Evolutionary conservation across 2,797 vertebrate species (phyloP), one percentile per base, ranked within the genome.

Genomic region (Falco cherrug): DNA sequence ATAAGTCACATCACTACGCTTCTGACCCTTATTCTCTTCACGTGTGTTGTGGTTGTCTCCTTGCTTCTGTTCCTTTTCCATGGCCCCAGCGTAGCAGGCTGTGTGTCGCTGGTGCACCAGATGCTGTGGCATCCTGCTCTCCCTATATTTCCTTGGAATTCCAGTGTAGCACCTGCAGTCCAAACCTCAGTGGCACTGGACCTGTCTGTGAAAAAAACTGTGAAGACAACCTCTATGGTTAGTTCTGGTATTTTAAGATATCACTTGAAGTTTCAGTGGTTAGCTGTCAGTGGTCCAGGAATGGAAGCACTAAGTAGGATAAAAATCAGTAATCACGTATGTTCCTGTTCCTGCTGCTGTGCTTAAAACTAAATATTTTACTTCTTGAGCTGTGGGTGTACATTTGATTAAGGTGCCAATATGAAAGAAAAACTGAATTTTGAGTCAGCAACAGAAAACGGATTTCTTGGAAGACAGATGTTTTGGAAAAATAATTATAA

Each of bases 31-130:
- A 16, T 16, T 76, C 29, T 56, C 15, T 51, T 53, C 5, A 11
- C 0, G 0, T 35, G 0, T 35, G 20, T 6, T 73, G 16, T 33
- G 33, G 16, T 57, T 67, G 12, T 61, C n/a, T 79, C 7, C 41
- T 90, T 71, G 28, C 22, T 16, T 63, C 68, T 50, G 13, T 61
- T 50, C 48, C 50, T 91, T 61, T 81, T 68, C 31, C 24, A 4
- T 29, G 33, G 43, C 21, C 39, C 20, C 26, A 18, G 14, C 45
- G 43, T 29, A 68, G n/a, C 2, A 80, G 41, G 9, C 54, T 71
- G 26, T 1, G 2, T 64, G 57, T 43, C 28, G 31, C 51, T 59
- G 51, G 33, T 5, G 6, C 63, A 50, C 19, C 41, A 74, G 51
- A 20, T 74, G 25, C 29, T 17, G 0, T 3, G 4, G 28, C 37